Percentiles rank a stretch among this genome's conserved stretches.
phyloP scores from a whole-genome alignment of 2,113 vertebrate species.

The Columba livia region DNA sequence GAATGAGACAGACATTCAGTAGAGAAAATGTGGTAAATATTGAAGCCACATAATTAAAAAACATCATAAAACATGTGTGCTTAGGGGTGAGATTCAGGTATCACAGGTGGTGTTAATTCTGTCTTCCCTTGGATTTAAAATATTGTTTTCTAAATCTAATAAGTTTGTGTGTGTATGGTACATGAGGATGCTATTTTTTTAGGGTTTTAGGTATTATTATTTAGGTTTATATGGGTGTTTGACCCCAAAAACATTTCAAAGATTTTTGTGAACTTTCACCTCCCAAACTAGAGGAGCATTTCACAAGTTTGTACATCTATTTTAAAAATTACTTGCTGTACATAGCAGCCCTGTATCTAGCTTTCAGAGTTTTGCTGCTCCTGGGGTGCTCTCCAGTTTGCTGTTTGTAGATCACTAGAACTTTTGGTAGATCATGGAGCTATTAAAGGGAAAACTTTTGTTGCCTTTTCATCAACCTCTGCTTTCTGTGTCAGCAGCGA shows the following conservation, averaged over 20 bases:
- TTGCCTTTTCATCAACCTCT: neutral
- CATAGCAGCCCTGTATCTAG: neutral
- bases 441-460: neutral
- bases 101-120: neutral
- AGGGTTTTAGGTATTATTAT: neutral
- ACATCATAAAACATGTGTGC: neutral
- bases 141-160: neutral
- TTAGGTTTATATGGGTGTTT: neutral
- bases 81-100: neutral
- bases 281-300: neutral
- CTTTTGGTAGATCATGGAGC: neutral
- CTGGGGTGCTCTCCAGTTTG: neutral
- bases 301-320: neutral
- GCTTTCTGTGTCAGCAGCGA: neutral
- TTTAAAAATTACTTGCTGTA: neutral
- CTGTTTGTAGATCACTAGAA: neutral
- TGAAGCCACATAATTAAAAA: neutral
- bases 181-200: neutral
- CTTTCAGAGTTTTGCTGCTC: neutral
- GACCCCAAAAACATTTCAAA: neutral
- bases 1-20: neutral
- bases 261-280: neutral
- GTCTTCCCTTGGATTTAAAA: neutral
- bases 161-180: neutral
- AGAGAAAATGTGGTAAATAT: neutral